Percentiles rank a stretch among this genome's conserved stretches.
These are phyloP conservation scores for Tragelaphus strepsiceros DNA, from an alignment of 2,113 vertebrate genomes.

Conservation along the genomic window DNA sequence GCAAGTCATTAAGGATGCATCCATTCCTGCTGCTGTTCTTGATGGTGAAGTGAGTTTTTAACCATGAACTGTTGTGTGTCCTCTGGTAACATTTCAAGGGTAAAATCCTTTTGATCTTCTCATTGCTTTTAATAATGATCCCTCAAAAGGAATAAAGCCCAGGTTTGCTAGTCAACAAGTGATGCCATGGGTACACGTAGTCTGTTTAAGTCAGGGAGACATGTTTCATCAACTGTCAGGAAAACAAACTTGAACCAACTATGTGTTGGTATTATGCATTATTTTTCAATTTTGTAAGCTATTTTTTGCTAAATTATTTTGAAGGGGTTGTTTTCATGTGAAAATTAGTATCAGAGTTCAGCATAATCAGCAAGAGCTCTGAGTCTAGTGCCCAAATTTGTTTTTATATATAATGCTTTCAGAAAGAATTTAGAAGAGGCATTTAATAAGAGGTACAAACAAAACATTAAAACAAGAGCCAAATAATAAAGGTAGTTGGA, in stretches of 20 bases:
- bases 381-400: background rate
- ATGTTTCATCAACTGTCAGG: background rate
- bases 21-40: background rate
- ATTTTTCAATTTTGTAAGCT: background rate
- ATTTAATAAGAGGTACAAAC: background rate
- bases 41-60: background rate
- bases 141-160: background rate
- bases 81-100: background rate
- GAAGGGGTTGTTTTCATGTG: background rate
- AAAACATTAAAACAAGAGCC: background rate
- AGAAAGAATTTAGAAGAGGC: background rate
- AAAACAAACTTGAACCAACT: background rate
- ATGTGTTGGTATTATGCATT: background rate
- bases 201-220: background rate
- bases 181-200: background rate
- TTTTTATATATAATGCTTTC: background rate
- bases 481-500: background rate
- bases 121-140: background rate
- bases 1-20: background rate
- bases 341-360: background rate
- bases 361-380: background rate
- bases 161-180: background rate
- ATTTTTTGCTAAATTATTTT: conserved; percentile 4
- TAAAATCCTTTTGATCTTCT: background rate
- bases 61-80: background rate